Evolutionary conservation across 2,797 vertebrate species (phyloP).

Genomic region (Anguilla pacifica): DNA sequence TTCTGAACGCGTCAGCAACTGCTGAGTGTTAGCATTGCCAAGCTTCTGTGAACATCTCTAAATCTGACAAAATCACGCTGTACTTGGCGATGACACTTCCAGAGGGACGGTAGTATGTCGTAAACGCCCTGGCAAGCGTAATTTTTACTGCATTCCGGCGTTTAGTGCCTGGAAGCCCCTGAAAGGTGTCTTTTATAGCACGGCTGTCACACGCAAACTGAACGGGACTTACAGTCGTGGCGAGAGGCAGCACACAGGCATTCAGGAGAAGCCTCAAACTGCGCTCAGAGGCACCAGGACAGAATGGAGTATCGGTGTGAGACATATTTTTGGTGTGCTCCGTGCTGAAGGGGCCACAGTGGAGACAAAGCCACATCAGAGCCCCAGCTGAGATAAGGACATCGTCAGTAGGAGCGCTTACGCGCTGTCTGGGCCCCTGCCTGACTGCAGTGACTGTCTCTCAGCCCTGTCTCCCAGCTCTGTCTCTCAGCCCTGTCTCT

Average conservation of each 20-base stretch:
- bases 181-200: background rate
- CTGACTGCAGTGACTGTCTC: background rate
- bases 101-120: background rate
- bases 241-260: background rate
- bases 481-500: too few relatives aligned
- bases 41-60: background rate
- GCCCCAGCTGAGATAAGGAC: background rate
- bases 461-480: background rate
- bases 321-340: slow-evolving; percentile 12
- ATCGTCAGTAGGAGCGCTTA: background rate
- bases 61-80: background rate
- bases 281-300: background rate
- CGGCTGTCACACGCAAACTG: background rate
- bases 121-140: background rate
- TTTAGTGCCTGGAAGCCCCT: background rate
- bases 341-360: background rate
- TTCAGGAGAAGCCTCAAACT: background rate
- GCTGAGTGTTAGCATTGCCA: background rate
- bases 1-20: background rate
- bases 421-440: background rate
- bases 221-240: background rate
- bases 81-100: background rate
- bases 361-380: slow-evolving; percentile 11
- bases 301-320: slow-evolving; percentile 19
- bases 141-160: background rate